Conservation (phyloP, 2,113 vertebrate genomes). For the Thomomys bottae region DNA sequence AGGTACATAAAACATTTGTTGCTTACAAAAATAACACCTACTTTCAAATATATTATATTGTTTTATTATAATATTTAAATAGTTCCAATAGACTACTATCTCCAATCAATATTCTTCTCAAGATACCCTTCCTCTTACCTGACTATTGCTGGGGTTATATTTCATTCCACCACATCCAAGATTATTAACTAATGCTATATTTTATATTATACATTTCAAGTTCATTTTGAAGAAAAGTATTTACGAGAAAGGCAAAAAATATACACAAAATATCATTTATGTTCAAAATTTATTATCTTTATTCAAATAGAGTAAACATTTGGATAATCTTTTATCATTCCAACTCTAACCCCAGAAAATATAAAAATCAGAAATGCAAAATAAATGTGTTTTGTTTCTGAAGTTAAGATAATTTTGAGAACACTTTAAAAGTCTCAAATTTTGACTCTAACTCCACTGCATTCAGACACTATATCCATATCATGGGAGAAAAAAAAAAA, state of each 20-base stretch:
- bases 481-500: neutral
- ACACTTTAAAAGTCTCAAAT: neutral
- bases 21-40: neutral
- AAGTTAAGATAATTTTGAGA: conserved; percentile 22
- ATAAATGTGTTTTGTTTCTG: neutral
- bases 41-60: conserved; percentile 2
- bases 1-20: neutral
- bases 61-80: neutral
- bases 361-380: neutral
- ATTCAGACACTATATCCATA: conserved; percentile 43
- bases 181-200: neutral
- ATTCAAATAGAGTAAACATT: neutral
- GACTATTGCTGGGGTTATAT: too few relatives aligned
- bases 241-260: too few relatives aligned
- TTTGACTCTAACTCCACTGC: neutral
- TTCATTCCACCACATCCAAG: too few relatives aligned
- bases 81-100: neutral
- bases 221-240: neutral
- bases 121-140: too few relatives aligned
- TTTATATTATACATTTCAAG: neutral
- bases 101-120: neutral
- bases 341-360: neutral
- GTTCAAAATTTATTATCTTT: neutral
- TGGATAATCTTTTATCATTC: neutral
- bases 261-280: too few relatives aligned